These are phyloP conservation scores for Nemotelus nigrinus DNA, from an alignment of 2,888 invertebrate genomes.

Conservation along the genomic window DNA sequence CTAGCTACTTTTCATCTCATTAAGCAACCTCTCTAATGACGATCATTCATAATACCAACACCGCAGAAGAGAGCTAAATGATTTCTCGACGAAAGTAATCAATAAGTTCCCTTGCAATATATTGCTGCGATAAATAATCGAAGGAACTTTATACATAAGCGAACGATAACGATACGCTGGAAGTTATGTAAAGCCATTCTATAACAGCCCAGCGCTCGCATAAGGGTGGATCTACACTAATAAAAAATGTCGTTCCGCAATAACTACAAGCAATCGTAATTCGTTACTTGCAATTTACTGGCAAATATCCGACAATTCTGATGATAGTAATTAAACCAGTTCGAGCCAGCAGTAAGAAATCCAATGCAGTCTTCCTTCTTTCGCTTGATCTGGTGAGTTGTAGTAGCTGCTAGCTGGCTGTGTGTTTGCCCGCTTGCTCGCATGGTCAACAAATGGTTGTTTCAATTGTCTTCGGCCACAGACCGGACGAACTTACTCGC, in stretches of 20 bases:
- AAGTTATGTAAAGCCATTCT: slow-evolving; percentile 26
- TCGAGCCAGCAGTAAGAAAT: slow-evolving; percentile 12
- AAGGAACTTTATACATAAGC: slow-evolving; percentile 46
- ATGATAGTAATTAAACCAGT: slow-evolving; percentile 46
- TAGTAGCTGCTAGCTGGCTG: neutral
- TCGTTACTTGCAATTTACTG: slow-evolving; percentile 23
- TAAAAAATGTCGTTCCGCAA: slow-evolving; percentile 40
- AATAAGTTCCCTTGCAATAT: slow-evolving; percentile 50
- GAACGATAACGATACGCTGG: slow-evolving; percentile 50
- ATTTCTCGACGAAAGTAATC: slow-evolving; percentile 50
- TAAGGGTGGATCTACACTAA: slow-evolving; percentile 40
- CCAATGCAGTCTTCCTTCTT: slow-evolving; percentile 26
- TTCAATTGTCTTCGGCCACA: slow-evolving; percentile 38
- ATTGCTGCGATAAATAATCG: slow-evolving; percentile 51
- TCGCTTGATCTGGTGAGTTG: slow-evolving; percentile 33
- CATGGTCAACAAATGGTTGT: slow-evolving; percentile 46
- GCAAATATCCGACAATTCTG: slow-evolving; percentile 35
- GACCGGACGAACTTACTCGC: neutral
- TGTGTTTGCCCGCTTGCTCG: neutral
- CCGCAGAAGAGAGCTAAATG: slow-evolving; percentile 26
- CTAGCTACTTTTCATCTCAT: too few species aligned
- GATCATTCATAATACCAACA: slow-evolving; percentile 2
- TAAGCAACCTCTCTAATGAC: neutral
- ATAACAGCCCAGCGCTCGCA: neutral
- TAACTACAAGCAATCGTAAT: slow-evolving; percentile 24